Percentiles rank a stretch among this genome's conserved stretches.
These are phyloP conservation scores for Meloidogyne chitwoodi DNA, from an alignment of 1,140 invertebrate genomes.

Conservation along the genomic window DNA sequence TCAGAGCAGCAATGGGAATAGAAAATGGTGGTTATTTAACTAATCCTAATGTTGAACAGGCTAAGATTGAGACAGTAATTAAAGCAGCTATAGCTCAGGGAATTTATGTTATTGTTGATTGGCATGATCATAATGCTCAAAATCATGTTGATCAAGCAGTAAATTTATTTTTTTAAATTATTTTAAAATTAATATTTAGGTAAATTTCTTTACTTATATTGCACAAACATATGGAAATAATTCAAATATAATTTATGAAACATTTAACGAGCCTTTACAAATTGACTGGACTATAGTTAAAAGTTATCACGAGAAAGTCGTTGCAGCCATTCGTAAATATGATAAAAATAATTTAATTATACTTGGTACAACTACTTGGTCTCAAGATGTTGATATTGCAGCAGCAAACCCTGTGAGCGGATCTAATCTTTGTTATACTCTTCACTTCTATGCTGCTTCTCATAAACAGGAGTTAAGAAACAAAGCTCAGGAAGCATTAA, in stretches of 20 bases:
- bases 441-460: conserved; percentile 4
- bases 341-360: conserved; percentile 19
- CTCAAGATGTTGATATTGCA: conserved; percentile 3
- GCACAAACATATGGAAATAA: conserved; percentile 9
- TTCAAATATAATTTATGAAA: conserved; percentile 23
- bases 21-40: conserved; percentile 11
- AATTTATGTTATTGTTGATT: conserved; percentile 27
- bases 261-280: conserved; percentile 14
- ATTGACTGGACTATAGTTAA: neutral
- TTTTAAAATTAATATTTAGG: neutral
- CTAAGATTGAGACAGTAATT: conserved; percentile 8
- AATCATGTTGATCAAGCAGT: conserved; percentile 1
- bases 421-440: neutral
- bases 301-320: neutral
- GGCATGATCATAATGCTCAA: conserved; percentile 19
- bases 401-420: conserved; percentile 10
- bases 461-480: neutral
- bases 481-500: neutral
- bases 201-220: conserved; percentile 21
- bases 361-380: conserved; percentile 21
- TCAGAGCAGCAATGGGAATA: conserved; percentile 17
- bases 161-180: neutral
- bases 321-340: conserved; percentile 6
- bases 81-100: conserved; percentile 14
- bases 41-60: conserved; percentile 5